Evolutionary conservation across 2,113 vertebrate species (phyloP), one percentile per base, ranked within the genome.

Genomic region (Gobio gobio): DNA sequence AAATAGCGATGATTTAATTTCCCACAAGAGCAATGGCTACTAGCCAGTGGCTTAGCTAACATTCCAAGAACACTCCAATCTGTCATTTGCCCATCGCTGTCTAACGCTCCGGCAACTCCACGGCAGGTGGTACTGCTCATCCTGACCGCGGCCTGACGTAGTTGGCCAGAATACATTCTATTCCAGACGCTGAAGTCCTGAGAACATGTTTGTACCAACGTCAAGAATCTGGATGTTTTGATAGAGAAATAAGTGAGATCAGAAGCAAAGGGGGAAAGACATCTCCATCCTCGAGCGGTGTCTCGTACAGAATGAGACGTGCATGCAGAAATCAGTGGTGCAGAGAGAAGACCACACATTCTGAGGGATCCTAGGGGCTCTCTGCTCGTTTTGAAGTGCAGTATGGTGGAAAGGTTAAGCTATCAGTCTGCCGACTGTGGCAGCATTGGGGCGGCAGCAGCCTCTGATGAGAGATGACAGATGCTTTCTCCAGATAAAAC

Each of bases 401-500:
- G 68, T 58, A 75, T 26, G 82, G 88, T 78, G 43, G 89, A 88
- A 91, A 85, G 90, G 89, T 92, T 89, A 87, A 92, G 90, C 92
- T 93, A 92, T 93, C 91, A 89, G 86, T 72, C 54, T 82, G 70
- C 87, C 72, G 91, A 93, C 87, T 74, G 89, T 80, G 86, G 45
- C 63, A 88, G 89, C 78, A 7, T 85, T 90, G 86, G 33, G 82
- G 89, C 89, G 81, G 88, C 88, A 87, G 87, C 72, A 86, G 82
- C 83, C 86, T 89, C 86, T 89, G 90, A 92, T 92, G 90, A 92
- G 87, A 88, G 33, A 56, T 90, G 91, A 92, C 93, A 90, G 92
- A 94, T 92, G 92, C 91, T 94, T 93, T 92, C 90, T 92, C 89
- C 75, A 93, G 93, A 93, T 61, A 92, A 88, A 90, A 82, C 84